Percentiles rank a stretch among this genome's conserved stretches.
Conservation (phyloP, 2,888 invertebrate genomes). For the Mesochorus sp. region DNA sequence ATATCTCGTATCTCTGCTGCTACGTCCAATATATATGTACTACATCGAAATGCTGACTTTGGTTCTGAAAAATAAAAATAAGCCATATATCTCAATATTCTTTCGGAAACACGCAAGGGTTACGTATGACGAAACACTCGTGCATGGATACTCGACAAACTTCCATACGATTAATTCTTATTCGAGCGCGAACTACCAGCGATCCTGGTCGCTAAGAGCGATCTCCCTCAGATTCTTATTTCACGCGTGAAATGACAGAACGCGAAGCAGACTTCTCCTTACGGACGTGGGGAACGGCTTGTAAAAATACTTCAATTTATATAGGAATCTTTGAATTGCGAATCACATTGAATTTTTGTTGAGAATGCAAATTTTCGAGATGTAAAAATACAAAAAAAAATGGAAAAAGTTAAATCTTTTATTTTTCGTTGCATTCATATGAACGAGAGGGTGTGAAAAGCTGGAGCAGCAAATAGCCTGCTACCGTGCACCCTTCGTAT, state of each 20-base stretch:
- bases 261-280: background rate
- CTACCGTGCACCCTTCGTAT: conserved; percentile 34
- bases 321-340: no score
- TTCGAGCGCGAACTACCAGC: conserved; percentile 47
- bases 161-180: conserved; percentile 60
- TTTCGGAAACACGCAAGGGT: background rate
- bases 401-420: no score
- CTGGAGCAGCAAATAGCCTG: no score
- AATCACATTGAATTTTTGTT: no score
- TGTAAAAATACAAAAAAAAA: no score
- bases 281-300: background rate
- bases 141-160: conserved; percentile 44
- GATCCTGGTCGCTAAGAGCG: background rate
- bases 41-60: background rate
- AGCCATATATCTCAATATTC: conserved; percentile 2
- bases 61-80: background rate
- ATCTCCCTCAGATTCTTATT: conserved; percentile 42
- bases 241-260: conserved; percentile 34
- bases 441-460: no score
- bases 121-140: conserved; percentile 39
- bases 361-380: no score
- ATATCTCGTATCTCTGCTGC: conserved; percentile 36
- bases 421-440: no score
- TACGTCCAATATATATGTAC: no score
- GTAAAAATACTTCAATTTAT: background rate